These are phyloP conservation scores for Orthosia gothica DNA, from an alignment of 2,888 invertebrate genomes.

Conservation along the genomic window DNA sequence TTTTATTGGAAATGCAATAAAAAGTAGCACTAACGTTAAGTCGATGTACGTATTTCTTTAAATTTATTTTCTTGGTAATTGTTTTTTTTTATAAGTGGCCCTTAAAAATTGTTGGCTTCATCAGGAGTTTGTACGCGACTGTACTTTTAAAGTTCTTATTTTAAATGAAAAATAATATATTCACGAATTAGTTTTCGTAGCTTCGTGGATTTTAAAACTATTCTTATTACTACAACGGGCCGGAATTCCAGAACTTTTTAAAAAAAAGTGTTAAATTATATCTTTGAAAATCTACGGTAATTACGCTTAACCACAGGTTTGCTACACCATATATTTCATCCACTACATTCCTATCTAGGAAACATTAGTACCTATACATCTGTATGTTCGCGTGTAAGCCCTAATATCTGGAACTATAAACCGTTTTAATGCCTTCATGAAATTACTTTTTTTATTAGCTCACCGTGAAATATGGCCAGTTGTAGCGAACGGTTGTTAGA, in stretches of 20 bases:
- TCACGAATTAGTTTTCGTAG: background rate
- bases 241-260: slow-evolving; percentile 11
- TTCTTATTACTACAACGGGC: slow-evolving; percentile 2
- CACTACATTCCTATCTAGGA: slow-evolving; percentile 40
- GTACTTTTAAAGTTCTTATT: background rate
- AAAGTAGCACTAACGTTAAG: slow-evolving; percentile 59
- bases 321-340: slow-evolving; percentile 19
- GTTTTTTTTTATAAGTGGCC: slow-evolving; percentile 33
- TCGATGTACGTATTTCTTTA: slow-evolving; percentile 59
- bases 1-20: slow-evolving; percentile 67
- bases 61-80: slow-evolving; percentile 57
- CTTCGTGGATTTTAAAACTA: slow-evolving; percentile 11
- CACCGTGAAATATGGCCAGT: slow-evolving; percentile 58
- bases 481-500: slow-evolving; percentile 51
- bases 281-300: slow-evolving; percentile 18
- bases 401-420: slow-evolving; percentile 68
- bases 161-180: background rate
- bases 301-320: slow-evolving; percentile 31
- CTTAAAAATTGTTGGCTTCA: slow-evolving; percentile 44
- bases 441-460: slow-evolving; percentile 68
- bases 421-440: slow-evolving; percentile 65
- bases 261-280: background rate
- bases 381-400: slow-evolving; percentile 65
- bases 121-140: slow-evolving; percentile 33
- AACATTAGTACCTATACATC: slow-evolving; percentile 33